Evolutionary conservation across 1,140 invertebrate genomes (phyloP).

Genomic region (Helicoverpa zea): DNA sequence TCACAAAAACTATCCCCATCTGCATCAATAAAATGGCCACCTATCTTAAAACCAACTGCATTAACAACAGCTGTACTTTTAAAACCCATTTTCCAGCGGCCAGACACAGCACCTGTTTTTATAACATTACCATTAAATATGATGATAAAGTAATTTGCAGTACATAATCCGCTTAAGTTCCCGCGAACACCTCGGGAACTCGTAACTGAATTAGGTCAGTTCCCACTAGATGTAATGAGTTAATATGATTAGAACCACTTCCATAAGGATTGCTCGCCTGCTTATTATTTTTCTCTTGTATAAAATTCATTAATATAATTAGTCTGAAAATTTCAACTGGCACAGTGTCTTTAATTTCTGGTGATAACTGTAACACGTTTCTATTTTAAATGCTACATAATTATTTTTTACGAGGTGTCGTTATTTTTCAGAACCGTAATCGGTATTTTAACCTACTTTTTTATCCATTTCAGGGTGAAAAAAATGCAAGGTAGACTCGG

Average conservation of each 20-base stretch:
- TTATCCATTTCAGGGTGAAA: no score
- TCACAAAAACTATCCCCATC: no score
- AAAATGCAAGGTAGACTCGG: no score
- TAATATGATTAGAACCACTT: conserved; percentile 16
- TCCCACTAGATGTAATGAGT: conserved; percentile 23
- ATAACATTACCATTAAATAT: neutral
- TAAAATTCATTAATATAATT: neutral
- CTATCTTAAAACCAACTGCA: no score
- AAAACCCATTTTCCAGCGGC: neutral
- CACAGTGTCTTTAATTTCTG: no score
- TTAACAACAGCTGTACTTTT: no score
- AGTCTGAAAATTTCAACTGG: neutral
- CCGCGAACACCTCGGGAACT: conserved; percentile 1
- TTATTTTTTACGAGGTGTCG: no score
- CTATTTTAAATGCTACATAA: no score
- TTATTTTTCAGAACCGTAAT: no score
- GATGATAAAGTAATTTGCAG: conserved; percentile 24
- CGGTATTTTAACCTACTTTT: no score
- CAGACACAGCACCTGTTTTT: neutral
- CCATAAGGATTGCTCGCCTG: conserved; percentile 9
- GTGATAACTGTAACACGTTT: no score
- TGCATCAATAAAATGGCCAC: no score
- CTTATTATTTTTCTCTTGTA: neutral
- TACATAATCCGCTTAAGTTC: conserved; percentile 25
- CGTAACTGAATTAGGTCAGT: conserved; percentile 39